Evolutionary conservation across 1,140 invertebrate species (phyloP), one percentile per base, ranked within the genome.

Genomic region (Diachasmimorpha longicaudata): DNA sequence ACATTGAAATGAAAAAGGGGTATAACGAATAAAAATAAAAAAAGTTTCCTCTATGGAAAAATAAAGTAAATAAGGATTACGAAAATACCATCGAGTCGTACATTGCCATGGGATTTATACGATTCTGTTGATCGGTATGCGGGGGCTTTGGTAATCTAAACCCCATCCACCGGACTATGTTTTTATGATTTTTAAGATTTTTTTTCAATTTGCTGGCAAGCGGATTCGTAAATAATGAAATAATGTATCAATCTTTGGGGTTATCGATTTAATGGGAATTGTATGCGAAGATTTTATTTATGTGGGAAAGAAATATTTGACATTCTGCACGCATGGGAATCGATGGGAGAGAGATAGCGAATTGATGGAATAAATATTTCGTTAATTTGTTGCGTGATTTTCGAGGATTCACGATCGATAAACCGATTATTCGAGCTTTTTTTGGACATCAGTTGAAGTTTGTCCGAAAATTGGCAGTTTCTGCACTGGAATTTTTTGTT

Each of bases 201-300:
- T 31, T 10, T 69, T 44, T 69, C n/a, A 25, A 16, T 23, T 13
- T 6, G 9, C 2, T 19, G 23, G 13, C 0, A 39, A 69, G 4
- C 5, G 16, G 13, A 44, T 69, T 69, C 67, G 39, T 69, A 39
- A 44, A 37, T 44, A 70, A 44, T 70, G 37, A 70, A 70, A 70
- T 70, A 70, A 70, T 70, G 68, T 70, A 70, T 70, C 68, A 70
- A 70, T 70, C 68, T 16, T 31, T 69, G 39, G 19, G 58, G 58
- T 63, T 63, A 63, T 63, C 3, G 58, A 63, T 25, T 63, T 63
- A 63, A 63, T 31, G 58, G 19, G 58, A 23, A 63, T 63, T 63
- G 4, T 25, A 63, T 25, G 19, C 19, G 36, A 19, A 44, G 21
- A 13, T 69, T 69, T 69, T 44, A 69, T 37, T 36, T 69, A 52